These are phyloP conservation scores for Bufo gargarizans DNA, from an alignment of 2,113 vertebrate genomes.

Conservation along the genomic window DNA sequence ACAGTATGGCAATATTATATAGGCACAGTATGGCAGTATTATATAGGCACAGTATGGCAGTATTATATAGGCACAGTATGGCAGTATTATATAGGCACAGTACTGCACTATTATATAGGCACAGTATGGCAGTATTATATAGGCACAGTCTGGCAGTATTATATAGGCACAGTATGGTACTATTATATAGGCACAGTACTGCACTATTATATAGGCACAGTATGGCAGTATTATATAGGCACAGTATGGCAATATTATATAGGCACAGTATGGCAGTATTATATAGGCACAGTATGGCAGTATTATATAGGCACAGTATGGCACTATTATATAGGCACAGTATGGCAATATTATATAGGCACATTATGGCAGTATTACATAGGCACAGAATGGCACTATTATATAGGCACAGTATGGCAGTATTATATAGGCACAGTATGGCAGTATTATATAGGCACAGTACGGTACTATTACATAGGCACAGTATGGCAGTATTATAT, in stretches of 20 bases:
- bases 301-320: background rate
- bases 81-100: background rate
- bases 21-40: too few relatives aligned
- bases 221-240: background rate
- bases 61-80: background rate
- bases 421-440: background rate
- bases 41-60: too few relatives aligned
- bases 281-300: background rate
- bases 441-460: background rate
- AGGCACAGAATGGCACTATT: background rate
- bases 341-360: background rate
- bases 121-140: background rate
- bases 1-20: too few relatives aligned
- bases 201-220: background rate
- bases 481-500: background rate
- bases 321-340: background rate
- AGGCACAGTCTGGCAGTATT: background rate
- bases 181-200: background rate
- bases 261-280: background rate
- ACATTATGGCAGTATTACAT: background rate
- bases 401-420: background rate
- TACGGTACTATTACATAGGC: background rate
- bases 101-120: background rate
- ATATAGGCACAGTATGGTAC: background rate
- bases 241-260: background rate